phyloP scores from a whole-genome alignment of 2,113 vertebrate genomes.

The Thamnaconus septentrionalis region DNA sequence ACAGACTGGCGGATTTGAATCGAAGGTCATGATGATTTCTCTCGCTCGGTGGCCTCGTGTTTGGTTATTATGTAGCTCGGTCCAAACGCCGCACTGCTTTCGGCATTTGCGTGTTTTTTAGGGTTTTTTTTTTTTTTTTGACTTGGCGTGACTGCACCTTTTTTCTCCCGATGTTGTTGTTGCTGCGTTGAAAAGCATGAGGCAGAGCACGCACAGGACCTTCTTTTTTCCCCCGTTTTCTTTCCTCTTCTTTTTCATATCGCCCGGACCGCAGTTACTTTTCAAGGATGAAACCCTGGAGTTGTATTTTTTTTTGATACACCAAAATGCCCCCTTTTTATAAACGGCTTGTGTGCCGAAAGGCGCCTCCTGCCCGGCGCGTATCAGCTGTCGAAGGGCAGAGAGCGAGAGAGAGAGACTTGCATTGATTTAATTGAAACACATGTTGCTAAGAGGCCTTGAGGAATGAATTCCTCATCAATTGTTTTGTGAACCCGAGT shows the following conservation, averaged over 20 bases:
- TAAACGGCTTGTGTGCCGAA: constrained; percentile 13
- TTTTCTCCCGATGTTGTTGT: neutral
- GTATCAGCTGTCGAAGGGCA: neutral
- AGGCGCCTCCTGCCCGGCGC: constrained; percentile 7
- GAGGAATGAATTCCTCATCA: neutral
- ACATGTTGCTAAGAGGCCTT: neutral
- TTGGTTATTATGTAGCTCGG: constrained; percentile 17
- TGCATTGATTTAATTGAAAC: constrained; percentile 15
- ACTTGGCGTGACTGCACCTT: constrained; percentile 23
- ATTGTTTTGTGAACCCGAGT: constrained; percentile 4
- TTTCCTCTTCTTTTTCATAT: neutral
- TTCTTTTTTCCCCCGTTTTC: neutral
- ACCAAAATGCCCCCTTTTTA: neutral
- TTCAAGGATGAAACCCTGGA: constrained; percentile 26
- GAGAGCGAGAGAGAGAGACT: no score
- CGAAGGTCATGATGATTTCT: constrained; percentile 40
- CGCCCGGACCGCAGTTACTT: neutral
- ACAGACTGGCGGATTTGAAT: constrained; percentile 26
- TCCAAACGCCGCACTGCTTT: constrained; percentile 48
- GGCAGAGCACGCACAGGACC: neutral
- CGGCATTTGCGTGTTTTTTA: constrained; percentile 26
- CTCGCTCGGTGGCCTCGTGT: constrained; percentile 17
- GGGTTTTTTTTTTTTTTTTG: neutral
- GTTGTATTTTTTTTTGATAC: no score
- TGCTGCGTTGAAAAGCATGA: neutral